Percentiles rank a stretch among this genome's conserved stretches.
Conservation (phyloP, 2,888 invertebrate genomes). For the Leptarthrus brevirostris region DNA sequence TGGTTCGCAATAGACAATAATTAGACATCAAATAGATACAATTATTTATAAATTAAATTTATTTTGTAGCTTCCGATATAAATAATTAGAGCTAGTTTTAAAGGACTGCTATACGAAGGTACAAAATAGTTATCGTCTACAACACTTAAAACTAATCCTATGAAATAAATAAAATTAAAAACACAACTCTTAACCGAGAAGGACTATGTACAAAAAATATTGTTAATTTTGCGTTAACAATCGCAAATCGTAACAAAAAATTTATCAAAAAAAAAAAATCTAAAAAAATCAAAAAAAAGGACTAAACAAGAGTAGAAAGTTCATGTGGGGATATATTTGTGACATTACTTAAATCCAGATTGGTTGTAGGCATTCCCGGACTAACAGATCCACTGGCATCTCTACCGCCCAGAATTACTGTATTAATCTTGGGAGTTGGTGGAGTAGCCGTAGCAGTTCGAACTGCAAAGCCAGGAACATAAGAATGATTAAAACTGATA, state of each 20-base stretch:
- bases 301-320: constrained; percentile 75
- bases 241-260: background rate
- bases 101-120: constrained; percentile 26
- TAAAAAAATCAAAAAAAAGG: constrained; percentile 59
- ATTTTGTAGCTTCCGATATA: constrained; percentile 40
- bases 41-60: constrained; percentile 46
- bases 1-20: too few relatives aligned
- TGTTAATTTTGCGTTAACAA: background rate
- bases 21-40: too few relatives aligned
- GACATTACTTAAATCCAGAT: constrained; percentile 72
- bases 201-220: constrained; percentile 19
- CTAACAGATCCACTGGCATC: constrained; percentile 74
- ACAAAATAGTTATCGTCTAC: constrained; percentile 26
- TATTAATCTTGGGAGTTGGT: constrained; percentile 64
- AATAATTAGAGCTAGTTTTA: constrained; percentile 34
- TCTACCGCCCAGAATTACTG: constrained; percentile 58
- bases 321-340: constrained; percentile 76
- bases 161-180: constrained; percentile 36
- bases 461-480: constrained; percentile 60
- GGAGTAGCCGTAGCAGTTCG: constrained; percentile 67
- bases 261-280: background rate
- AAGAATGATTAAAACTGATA: constrained; percentile 65
- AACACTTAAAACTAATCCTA: constrained; percentile 2
- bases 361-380: constrained; percentile 71
- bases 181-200: constrained; percentile 30